phyloP scores from a whole-genome alignment of 2,797 vertebrate species.

The Melanogrammus aeglefinus region DNA sequence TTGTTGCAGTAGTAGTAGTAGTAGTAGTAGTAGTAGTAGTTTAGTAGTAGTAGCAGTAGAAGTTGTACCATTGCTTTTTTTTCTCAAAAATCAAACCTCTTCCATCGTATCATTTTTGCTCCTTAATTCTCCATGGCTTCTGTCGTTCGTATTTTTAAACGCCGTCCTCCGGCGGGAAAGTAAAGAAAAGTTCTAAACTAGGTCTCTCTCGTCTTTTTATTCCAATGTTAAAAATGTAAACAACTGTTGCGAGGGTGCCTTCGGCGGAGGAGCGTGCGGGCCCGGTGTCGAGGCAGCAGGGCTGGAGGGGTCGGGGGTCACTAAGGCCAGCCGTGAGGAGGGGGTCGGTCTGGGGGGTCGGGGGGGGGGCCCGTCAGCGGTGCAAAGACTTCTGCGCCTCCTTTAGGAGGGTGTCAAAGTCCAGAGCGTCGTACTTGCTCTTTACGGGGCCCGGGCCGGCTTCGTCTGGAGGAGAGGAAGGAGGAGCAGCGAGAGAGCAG shows the following conservation, averaged over 20 bases:
- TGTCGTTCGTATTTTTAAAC: not conserved
- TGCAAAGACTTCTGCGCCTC: conserved; percentile 98
- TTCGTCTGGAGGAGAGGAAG: conserved; percentile 69
- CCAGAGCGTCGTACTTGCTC: conserved; percentile 97
- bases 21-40: conserved; percentile 35
- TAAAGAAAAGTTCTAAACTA: conserved; percentile 51
- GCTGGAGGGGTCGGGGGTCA: conserved; percentile 48
- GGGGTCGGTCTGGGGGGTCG: conserved; percentile 8
- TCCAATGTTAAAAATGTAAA: conserved; percentile 98
- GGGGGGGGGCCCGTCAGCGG: conserved; percentile 83
- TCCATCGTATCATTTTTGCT: not conserved
- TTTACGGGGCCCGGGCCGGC: conserved; percentile 82
- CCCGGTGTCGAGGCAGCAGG: not conserved
- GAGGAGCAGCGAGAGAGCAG: not conserved
- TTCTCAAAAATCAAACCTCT: not conserved
- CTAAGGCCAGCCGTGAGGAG: conserved; percentile 53
- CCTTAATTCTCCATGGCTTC: not conserved
- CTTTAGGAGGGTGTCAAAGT: conserved; percentile 98
- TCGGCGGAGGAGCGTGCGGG: conserved; percentile 58
- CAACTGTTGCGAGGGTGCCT: conserved; percentile 77
- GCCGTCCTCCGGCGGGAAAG: conserved; percentile 59
- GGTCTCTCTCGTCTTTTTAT: conserved; percentile 71
- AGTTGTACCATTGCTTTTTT: conserved; percentile 1
- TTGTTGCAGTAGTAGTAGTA: conserved; percentile 40
- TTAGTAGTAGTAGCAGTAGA: not conserved